A percentile compares a stretch with the other conserved stretches of the same genome.
Evolutionary conservation across 2,113 vertebrate species (phyloP).

Genomic region (Colius striatus): DNA sequence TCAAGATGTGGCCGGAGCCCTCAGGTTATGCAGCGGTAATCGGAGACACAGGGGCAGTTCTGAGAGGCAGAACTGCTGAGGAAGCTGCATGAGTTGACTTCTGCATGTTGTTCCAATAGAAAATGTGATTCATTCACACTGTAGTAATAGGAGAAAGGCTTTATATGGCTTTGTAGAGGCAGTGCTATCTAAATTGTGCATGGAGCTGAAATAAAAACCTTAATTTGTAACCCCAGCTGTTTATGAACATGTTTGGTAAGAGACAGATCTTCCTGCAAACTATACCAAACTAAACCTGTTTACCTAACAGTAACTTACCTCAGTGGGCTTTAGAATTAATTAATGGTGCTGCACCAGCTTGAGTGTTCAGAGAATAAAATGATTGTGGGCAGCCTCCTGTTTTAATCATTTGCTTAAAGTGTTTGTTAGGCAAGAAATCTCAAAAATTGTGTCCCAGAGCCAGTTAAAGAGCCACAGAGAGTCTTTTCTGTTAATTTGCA

Average conservation of each 20-base stretch:
- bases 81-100: constrained; percentile 18
- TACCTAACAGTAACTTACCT: neutral
- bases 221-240: neutral
- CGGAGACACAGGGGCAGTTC: constrained; percentile 53
- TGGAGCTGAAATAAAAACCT: neutral
- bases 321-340: neutral
- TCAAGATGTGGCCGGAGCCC: constrained; percentile 52
- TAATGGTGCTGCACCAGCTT: neutral
- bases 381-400: neutral
- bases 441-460: neutral
- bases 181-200: neutral
- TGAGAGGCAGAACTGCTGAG: constrained; percentile 61
- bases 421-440: neutral
- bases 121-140: neutral
- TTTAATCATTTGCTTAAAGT: neutral
- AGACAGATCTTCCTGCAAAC: neutral
- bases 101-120: constrained; percentile 15
- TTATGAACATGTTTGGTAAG: neutral
- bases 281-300: neutral
- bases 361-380: neutral
- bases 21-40: constrained; percentile 33
- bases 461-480: neutral
- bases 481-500: neutral
- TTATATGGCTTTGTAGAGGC: neutral
- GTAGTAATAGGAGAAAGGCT: neutral